Base-by-base conservation (phyloP, 2,888 invertebrate genomes). In the Lathronympha strigana region DNA sequence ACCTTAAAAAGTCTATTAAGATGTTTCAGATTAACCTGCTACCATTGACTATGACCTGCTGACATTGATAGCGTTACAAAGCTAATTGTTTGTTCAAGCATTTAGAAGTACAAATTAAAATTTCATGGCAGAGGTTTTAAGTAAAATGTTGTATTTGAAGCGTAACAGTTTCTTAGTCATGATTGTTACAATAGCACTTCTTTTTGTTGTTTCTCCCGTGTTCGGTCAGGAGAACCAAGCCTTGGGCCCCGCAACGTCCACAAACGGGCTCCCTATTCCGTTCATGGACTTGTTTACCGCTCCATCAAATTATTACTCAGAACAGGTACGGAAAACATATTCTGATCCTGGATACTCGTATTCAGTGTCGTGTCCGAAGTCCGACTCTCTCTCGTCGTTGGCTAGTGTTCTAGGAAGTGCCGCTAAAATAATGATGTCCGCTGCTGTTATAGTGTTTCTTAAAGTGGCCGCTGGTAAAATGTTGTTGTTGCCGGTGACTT, bases 41-140 rank as follows among this genome's bases (percentile, higher is more conserved):
- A 80, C 84, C 83, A 82, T 75, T 71, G 71, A 76, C n/a, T 77
- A 72, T 74, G 74, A 78, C 75, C 73, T 76, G 66, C 33, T 72
- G 80, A 84, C 83, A 82, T 75, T 71, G 71, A 76, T 80, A 79
- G 84, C 80, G 86, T 83, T 86, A 78, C 69, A 76, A 73, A 75
- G 71, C 76, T 82, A 82, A 84, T 83, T 79, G 81, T 82, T 83
- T 83, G 77, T 83, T 79, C 77, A 72, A 76, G 86, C 79, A 74
- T 77, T 86, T 82, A 80, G 76, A 79, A 74, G 79, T 80, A 80
- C 77, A 85, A 88, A 88, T 88, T 80, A 43, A 63, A 82, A 91
- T 91, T 89, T 88, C 84, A 86, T 78, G 88, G 87, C 75, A 80
- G 82, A 88, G 84, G 83, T 88, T 85, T 88, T 90, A 91, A 87